phyloP scores from a whole-genome alignment of 2,113 vertebrate genomes.

The Corynorhinus townsendii region DNA sequence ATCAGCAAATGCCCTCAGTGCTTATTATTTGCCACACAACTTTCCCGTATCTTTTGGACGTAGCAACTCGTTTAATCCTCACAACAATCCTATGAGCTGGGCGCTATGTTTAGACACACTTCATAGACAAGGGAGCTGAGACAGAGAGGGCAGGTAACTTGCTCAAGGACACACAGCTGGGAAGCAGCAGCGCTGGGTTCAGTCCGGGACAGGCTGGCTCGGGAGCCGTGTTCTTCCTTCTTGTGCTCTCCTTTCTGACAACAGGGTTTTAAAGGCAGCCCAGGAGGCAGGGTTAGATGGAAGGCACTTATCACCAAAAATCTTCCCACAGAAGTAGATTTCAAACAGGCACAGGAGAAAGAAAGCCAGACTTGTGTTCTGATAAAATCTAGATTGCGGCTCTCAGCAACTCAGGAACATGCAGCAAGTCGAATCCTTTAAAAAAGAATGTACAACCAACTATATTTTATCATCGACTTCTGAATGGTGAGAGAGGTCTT shows the following conservation, averaged over 20 bases:
- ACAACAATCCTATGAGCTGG: background rate
- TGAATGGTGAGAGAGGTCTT: constrained; percentile 82
- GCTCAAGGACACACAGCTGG: background rate
- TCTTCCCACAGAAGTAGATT: background rate
- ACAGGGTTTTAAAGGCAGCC: background rate
- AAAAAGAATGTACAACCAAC: background rate
- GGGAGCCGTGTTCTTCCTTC: rapidly evolving
- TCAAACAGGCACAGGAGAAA: background rate
- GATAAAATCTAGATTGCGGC: background rate
- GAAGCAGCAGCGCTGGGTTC: background rate
- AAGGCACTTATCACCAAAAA: background rate
- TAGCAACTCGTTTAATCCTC: background rate
- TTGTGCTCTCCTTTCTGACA: background rate
- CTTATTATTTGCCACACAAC: background rate
- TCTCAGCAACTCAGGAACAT: background rate
- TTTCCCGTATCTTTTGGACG: background rate
- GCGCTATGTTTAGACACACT: background rate
- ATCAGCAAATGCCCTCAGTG: background rate
- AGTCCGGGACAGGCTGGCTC: background rate
- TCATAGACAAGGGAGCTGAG: background rate
- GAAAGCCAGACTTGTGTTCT: background rate
- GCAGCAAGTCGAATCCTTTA: background rate
- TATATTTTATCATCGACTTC: constrained; percentile 79
- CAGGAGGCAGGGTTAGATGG: background rate
- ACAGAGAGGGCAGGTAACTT: background rate